phyloP scores from a whole-genome alignment of 2,113 vertebrate species.

The Oreochromis spilurus region DNA sequence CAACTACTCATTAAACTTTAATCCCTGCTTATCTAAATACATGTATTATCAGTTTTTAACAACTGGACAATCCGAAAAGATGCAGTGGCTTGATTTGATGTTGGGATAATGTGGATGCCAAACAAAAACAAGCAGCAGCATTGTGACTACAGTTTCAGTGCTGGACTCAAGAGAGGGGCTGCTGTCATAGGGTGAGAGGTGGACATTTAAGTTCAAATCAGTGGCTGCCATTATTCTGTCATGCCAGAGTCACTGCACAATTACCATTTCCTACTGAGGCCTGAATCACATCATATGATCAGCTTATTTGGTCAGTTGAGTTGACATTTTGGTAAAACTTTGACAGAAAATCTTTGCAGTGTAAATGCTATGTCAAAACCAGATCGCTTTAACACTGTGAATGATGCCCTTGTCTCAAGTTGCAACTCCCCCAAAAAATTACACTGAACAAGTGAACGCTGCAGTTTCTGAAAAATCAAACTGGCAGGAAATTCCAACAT shows the following conservation, averaged over 20 bases:
- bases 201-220: not conserved
- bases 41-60: not conserved
- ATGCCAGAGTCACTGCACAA: not conserved
- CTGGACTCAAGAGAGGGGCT: not conserved
- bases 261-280: not conserved
- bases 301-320: not conserved
- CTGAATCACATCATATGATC: not conserved
- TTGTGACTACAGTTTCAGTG: not conserved
- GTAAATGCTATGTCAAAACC: not conserved
- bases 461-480: not conserved
- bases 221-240: not conserved
- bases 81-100: not conserved
- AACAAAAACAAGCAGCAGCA: not conserved
- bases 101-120: not conserved
- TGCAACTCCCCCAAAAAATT: not conserved
- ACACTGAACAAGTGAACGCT: not conserved
- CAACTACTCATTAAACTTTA: not conserved
- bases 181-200: not conserved
- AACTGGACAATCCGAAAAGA: not conserved
- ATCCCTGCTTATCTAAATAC: too few relatives aligned
- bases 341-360: not conserved
- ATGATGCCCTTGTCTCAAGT: not conserved
- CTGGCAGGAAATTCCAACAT: not conserved
- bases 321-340: not conserved
- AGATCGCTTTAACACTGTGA: not conserved